A percentile compares a stretch with the other conserved stretches of the same genome.
phyloP scores from a whole-genome alignment of 2,113 vertebrate genomes.

The Rhynchopsitta pachyrhyncha region DNA sequence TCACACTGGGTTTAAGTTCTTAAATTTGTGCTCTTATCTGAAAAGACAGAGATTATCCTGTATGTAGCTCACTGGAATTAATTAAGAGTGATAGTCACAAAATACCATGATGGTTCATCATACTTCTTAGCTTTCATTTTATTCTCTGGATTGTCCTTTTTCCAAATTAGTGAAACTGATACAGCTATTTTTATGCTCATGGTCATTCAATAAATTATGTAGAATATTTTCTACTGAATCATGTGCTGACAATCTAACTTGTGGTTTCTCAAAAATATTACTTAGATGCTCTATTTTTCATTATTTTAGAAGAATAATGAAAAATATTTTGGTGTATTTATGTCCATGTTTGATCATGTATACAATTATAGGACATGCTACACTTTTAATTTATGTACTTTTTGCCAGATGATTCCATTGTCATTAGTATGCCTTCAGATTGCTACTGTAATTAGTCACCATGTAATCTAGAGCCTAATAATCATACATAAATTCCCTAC shows the following conservation, averaged over 20 bases:
- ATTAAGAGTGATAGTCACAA: not conserved
- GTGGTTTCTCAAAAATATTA: not conserved
- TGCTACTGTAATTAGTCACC: slow-evolving; percentile 35
- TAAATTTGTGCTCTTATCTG: not conserved
- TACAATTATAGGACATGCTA: not conserved
- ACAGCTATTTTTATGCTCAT: not conserved
- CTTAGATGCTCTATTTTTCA: not conserved
- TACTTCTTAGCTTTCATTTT: not conserved
- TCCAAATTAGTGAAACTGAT: not conserved
- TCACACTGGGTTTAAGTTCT: not conserved
- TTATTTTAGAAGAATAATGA: not conserved
- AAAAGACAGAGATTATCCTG: not conserved
- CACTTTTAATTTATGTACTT: not conserved
- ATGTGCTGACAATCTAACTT: not conserved
- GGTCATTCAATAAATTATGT: not conserved
- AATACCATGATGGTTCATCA: not conserved
- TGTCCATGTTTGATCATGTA: not conserved
- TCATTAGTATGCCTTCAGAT: not conserved
- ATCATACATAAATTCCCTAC: slow-evolving; percentile 13
- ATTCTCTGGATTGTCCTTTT: not conserved
- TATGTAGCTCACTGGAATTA: not conserved
- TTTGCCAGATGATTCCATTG: not conserved
- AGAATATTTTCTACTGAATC: not conserved
- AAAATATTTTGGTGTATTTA: not conserved
- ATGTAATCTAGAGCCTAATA: slow-evolving; percentile 41